Evolutionary conservation across 2,797 vertebrate species (phyloP), one percentile per base, ranked within the genome.

Genomic region (Neomorphus geoffroyi): DNA sequence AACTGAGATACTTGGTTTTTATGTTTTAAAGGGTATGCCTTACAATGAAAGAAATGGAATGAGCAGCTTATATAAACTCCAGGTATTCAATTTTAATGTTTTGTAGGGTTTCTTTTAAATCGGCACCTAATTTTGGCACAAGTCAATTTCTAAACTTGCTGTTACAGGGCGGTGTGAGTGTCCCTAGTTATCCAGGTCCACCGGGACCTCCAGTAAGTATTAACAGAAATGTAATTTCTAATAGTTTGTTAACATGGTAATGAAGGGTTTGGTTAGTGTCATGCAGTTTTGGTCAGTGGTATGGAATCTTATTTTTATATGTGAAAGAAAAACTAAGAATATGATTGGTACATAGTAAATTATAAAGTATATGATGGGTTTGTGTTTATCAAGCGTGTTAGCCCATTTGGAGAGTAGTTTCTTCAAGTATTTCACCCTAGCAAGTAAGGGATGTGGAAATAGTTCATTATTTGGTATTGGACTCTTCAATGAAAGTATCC

Each of bases 41-140:
- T 97, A 97, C 92, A 98, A 97, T 96, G 99, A 99, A 97, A 98
- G 98, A 91, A 99, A 99, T 39, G 99, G 99, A 94, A 99, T 99
- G 99, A 98, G 99, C 98, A 99, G 98, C 96, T 98, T 99, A 48
- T 99, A 99, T 98, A 99, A 99, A 97, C 98, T 99, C 80, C 99
- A 99, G 99, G 99, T 99, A 99, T 98, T 97, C 94, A 26, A 60
- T 45, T 92, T 88, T 56, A 48, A 83, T 72, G 56, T 91, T 90
- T 53, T 53, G 27, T 61, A 2, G 46, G 12, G 45, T 50, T 82
- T 80, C 77, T 91, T 94, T 57, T 35, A 30, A 51, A 43, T 85
- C 32, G n/a, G 19, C 33, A 54, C 45, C 37, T 70, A 39, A 30
- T 56, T 91, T 88, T 70, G 56, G 19, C 74, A 50, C 60, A 92